These are phyloP conservation scores for Ecliptopera silaceata DNA, from an alignment of 2,888 invertebrate species.

Conservation along the genomic window DNA sequence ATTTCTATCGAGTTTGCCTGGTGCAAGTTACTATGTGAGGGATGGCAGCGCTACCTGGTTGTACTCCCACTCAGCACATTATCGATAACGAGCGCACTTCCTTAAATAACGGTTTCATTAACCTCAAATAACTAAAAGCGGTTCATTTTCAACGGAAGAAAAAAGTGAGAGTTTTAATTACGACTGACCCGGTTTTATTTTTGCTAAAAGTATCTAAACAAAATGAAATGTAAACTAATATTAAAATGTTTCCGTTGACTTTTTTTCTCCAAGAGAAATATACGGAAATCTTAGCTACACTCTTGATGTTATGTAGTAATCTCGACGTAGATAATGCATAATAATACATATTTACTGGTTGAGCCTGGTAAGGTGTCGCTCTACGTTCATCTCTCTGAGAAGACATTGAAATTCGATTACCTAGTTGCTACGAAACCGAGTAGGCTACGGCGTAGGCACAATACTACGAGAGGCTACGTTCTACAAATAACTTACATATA, in stretches of 20 bases:
- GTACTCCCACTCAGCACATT: slow-evolving; percentile 11
- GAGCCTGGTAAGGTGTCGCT: too few relatives aligned
- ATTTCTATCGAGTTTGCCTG: too few relatives aligned
- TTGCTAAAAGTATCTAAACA: background rate
- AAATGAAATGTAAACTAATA: background rate
- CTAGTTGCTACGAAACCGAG: background rate
- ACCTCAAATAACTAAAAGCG: slow-evolving; percentile 9
- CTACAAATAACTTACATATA: background rate
- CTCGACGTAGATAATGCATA: too few relatives aligned
- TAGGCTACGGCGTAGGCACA: background rate
- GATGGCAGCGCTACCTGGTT: background rate
- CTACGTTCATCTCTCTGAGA: too few relatives aligned
- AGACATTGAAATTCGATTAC: too few relatives aligned
- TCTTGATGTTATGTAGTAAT: too few relatives aligned
- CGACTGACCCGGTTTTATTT: slow-evolving; percentile 6
- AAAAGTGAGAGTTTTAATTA: slow-evolving; percentile 5
- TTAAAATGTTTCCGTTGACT: too few relatives aligned
- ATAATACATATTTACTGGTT: too few relatives aligned
- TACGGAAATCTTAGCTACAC: too few relatives aligned
- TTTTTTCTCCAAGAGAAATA: too few relatives aligned
- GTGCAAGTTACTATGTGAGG: background rate
- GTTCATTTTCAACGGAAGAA: background rate
- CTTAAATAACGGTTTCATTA: slow-evolving; percentile 18
- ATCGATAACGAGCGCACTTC: slow-evolving; percentile 18
- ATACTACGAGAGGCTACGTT: slow-evolving; percentile 2